A percentile compares a stretch with the other conserved stretches of the same genome.
These are phyloP conservation scores for Pleuronectes platessa DNA, from an alignment of 2,113 vertebrate species.

Conservation along the genomic window DNA sequence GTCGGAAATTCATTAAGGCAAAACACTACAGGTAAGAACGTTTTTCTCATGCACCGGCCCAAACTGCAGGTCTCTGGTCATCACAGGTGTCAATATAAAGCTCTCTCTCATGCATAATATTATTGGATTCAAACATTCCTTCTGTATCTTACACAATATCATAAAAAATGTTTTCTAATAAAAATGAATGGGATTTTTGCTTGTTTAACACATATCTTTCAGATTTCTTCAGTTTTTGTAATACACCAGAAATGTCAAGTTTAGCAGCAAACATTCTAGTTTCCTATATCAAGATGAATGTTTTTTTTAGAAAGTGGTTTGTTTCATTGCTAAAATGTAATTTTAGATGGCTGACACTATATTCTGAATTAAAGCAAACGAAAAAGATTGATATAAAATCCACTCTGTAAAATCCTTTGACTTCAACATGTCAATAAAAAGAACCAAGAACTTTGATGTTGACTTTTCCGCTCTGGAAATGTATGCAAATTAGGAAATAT, in stretches of 20 bases:
- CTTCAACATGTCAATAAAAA: too few species aligned
- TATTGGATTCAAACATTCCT: neutral
- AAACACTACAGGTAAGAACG: neutral
- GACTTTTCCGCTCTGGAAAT: too few species aligned
- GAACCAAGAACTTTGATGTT: too few species aligned
- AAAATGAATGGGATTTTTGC: neutral
- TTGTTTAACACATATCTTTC: neutral
- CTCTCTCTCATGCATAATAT: neutral
- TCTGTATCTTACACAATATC: neutral
- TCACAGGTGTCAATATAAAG: neutral
- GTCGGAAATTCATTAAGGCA: constrained; percentile 13
- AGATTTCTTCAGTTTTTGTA: too few species aligned
- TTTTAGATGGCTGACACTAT: too few species aligned
- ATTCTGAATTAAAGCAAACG: neutral
- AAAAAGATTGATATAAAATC: too few species aligned
- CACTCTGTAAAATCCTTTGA: too few species aligned
- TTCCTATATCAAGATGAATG: too few species aligned
- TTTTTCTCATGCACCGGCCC: neutral
- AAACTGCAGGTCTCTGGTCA: neutral
- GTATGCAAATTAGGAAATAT: neutral
- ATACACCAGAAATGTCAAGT: too few species aligned
- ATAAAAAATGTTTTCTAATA: neutral
- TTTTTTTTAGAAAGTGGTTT: too few species aligned
- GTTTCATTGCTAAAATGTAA: too few species aligned
- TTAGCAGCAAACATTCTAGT: too few species aligned